Conservation (phyloP, 2,888 invertebrate genomes). For the Plutella xylostella region DNA sequence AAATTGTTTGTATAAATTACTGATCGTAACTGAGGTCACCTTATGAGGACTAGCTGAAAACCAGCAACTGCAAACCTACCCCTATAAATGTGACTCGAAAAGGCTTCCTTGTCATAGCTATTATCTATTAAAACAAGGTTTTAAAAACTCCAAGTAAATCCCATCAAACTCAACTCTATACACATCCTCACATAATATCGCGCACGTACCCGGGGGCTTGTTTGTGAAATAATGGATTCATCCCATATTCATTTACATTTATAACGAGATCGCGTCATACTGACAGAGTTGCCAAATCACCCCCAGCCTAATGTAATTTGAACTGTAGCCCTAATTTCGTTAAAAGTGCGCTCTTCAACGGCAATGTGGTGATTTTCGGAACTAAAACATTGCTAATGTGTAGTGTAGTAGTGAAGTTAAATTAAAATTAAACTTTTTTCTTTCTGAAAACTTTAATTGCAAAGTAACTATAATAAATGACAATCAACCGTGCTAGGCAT, state of each 20-base stretch:
- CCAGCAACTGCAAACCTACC: too few species aligned
- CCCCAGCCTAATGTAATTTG: conserved; percentile 55
- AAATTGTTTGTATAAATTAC: too few species aligned
- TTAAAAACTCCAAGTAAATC: too few species aligned
- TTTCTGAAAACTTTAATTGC: background rate
- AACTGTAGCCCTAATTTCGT: conserved; percentile 28
- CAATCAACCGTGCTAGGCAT: background rate
- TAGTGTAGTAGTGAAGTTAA: too few species aligned
- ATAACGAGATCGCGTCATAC: conserved; percentile 59
- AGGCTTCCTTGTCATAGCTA: too few species aligned
- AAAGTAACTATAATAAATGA: background rate
- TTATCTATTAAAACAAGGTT: too few species aligned
- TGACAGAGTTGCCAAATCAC: conserved; percentile 49
- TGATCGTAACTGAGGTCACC: too few species aligned
- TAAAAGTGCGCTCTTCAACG: conserved; percentile 1
- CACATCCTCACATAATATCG: conserved; percentile 44
- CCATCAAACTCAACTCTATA: conserved; percentile 37
- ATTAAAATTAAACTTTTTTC: too few species aligned
- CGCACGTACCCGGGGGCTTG: conserved; percentile 41
- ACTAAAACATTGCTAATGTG: too few species aligned
- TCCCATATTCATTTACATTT: conserved; percentile 67
- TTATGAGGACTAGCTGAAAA: too few species aligned
- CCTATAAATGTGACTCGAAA: too few species aligned
- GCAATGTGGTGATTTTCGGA: background rate
- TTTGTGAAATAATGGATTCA: conserved; percentile 68